Evolutionary conservation across 1,140 invertebrate genomes (phyloP).

Genomic region (Wiebesia pumilae): DNA sequence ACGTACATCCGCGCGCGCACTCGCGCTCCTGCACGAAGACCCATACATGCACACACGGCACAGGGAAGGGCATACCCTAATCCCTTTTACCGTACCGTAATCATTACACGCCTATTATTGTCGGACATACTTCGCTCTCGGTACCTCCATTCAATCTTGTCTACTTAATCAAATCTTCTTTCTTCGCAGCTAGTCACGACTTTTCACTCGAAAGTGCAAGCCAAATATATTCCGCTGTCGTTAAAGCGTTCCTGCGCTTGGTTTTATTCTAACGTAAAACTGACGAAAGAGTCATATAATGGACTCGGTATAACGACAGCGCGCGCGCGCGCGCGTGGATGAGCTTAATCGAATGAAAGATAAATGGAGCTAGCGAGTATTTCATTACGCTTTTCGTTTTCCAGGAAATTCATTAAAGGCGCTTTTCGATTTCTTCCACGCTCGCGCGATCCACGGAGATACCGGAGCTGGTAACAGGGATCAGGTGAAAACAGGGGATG

Average conservation of each 20-base stretch:
- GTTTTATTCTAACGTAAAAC: neutral
- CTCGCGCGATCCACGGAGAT: neutral
- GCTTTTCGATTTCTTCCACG: slow-evolving; percentile 31
- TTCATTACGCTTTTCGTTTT: slow-evolving; percentile 39
- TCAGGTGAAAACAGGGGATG: neutral
- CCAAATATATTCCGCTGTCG: neutral
- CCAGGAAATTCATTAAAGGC: slow-evolving; percentile 46
- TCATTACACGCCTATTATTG: slow-evolving; percentile 31
- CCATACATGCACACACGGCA: neutral
- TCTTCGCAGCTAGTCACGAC: neutral
- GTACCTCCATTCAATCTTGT: neutral
- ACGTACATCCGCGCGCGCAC: neutral
- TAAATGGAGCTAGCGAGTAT: slow-evolving; percentile 5
- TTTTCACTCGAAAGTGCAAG: neutral
- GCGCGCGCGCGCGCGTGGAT: neutral
- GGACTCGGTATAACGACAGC: neutral
- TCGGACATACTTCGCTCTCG: neutral
- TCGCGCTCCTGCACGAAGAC: too few species aligned
- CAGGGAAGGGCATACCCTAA: neutral
- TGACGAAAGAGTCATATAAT: neutral
- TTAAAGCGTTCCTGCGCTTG: neutral
- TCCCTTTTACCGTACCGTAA: slow-evolving; percentile 27
- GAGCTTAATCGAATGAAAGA: slow-evolving; percentile 32
- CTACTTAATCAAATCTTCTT: slow-evolving; percentile 30
- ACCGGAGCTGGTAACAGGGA: neutral